Percentiles rank a stretch among this genome's conserved stretches.
Evolutionary conservation across 2,888 invertebrate species (phyloP).

Genomic region (Amblyteles armatorius): DNA sequence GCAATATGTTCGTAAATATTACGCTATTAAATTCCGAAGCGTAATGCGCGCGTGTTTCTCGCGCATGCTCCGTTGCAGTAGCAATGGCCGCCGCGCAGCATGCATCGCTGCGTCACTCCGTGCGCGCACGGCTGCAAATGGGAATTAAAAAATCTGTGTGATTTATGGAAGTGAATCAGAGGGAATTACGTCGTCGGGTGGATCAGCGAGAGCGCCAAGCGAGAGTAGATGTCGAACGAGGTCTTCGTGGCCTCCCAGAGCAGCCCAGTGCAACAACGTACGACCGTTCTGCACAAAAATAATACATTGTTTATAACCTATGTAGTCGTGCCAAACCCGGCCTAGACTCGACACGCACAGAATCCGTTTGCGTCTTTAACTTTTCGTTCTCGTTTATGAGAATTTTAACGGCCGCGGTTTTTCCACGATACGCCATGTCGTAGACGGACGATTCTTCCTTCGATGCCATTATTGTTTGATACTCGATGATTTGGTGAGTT

Average conservation of each 20-base stretch:
- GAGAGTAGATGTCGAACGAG: slow-evolving; percentile 90
- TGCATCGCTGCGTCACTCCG: slow-evolving; percentile 41
- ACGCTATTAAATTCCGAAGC: neutral
- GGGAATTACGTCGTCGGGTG: slow-evolving; percentile 88
- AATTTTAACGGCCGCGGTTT: slow-evolving; percentile 88
- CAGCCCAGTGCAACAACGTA: slow-evolving; percentile 92
- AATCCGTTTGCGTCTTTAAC: slow-evolving; percentile 85
- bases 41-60: neutral
- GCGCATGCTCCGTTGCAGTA: slow-evolving; percentile 32
- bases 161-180: slow-evolving; percentile 33
- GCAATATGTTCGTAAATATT: slow-evolving; percentile 13
- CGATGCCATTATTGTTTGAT: slow-evolving; percentile 67
- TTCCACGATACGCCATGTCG: slow-evolving; percentile 91
- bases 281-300: slow-evolving; percentile 88
- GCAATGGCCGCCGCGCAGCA: slow-evolving; percentile 10
- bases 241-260: slow-evolving; percentile 91
- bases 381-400: slow-evolving; percentile 87
- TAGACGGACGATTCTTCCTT: slow-evolving; percentile 84
- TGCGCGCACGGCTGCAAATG: slow-evolving; percentile 13
- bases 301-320: slow-evolving; percentile 53
- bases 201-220: slow-evolving; percentile 89
- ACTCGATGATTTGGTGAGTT: slow-evolving; percentile 61
- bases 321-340: neutral
- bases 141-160: slow-evolving; percentile 20
- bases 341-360: slow-evolving; percentile 82